phyloP scores from a whole-genome alignment of 1,140 invertebrate species.

The Pseudomyrmex cubaensis region DNA sequence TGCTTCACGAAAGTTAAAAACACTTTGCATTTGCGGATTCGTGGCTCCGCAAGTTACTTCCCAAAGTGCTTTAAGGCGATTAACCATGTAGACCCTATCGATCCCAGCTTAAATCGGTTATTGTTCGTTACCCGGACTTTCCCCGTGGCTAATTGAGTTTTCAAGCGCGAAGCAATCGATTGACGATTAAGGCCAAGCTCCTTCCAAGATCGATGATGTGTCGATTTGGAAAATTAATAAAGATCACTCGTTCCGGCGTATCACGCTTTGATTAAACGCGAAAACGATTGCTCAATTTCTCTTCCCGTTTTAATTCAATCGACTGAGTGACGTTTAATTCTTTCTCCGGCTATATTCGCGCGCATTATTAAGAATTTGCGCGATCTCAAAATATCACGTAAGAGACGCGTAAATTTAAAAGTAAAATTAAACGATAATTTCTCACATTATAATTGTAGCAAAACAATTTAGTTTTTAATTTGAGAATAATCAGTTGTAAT shows the following conservation, averaged over 20 bases:
- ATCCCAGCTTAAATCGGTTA: constrained; percentile 75
- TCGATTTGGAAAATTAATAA: constrained; percentile 51
- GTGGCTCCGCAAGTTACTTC: constrained; percentile 54
- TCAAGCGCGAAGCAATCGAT: constrained; percentile 72
- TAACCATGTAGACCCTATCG: constrained; percentile 77
- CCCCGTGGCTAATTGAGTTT: constrained; percentile 73
- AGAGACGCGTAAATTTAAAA: background rate
- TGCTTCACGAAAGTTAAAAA: constrained; percentile 42
- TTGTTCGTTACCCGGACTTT: constrained; percentile 72
- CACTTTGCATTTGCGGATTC: constrained; percentile 57
- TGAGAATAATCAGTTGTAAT: background rate
- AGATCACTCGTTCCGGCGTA: background rate
- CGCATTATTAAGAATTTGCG: background rate
- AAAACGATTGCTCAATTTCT: background rate
- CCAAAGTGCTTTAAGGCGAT: constrained; percentile 74
- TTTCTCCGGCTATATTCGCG: background rate
- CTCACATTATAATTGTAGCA: too few relatives aligned
- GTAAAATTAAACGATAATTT: too few relatives aligned
- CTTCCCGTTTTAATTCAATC: background rate
- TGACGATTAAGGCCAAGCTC: constrained; percentile 72
- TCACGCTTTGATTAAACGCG: constrained; percentile 2
- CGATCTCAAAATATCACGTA: background rate
- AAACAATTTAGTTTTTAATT: too few relatives aligned
- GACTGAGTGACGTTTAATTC: background rate
- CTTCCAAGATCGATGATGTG: background rate